phyloP scores from a whole-genome alignment of 2,113 vertebrate genomes.

The Rhipidura dahli region DNA sequence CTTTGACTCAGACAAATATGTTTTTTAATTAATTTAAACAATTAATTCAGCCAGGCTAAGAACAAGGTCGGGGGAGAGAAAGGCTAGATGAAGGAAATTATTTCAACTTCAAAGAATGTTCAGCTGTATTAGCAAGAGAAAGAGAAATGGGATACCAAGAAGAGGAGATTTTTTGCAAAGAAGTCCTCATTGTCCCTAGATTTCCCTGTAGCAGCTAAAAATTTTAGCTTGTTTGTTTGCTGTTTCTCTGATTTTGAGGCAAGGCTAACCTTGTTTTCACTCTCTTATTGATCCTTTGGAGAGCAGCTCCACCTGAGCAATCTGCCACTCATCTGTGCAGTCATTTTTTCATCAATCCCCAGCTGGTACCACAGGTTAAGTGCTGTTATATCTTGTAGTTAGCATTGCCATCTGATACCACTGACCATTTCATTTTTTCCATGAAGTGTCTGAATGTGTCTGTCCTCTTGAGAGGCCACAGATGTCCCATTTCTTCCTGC shows the following conservation, averaged over 20 bases:
- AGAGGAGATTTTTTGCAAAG: background rate
- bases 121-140: background rate
- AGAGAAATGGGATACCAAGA: background rate
- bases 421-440: background rate
- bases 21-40: slow-evolving; percentile 26
- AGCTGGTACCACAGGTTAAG: background rate
- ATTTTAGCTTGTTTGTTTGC: background rate
- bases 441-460: background rate
- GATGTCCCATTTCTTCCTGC: background rate
- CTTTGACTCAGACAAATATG: background rate
- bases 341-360: background rate
- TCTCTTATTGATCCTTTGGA: background rate
- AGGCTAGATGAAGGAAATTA: background rate
- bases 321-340: no score
- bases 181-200: background rate
- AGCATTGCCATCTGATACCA: background rate
- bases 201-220: background rate
- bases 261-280: background rate
- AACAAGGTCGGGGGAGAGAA: background rate
- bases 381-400: background rate
- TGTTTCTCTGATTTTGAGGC: background rate
- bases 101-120: slow-evolving; percentile 28
- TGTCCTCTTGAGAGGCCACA: background rate
- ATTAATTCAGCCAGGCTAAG: background rate
- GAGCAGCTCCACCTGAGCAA: background rate